Percentiles rank a stretch among this genome's conserved stretches.
Conservation (phyloP, 2,888 invertebrate species). For the Phortica magna region DNA sequence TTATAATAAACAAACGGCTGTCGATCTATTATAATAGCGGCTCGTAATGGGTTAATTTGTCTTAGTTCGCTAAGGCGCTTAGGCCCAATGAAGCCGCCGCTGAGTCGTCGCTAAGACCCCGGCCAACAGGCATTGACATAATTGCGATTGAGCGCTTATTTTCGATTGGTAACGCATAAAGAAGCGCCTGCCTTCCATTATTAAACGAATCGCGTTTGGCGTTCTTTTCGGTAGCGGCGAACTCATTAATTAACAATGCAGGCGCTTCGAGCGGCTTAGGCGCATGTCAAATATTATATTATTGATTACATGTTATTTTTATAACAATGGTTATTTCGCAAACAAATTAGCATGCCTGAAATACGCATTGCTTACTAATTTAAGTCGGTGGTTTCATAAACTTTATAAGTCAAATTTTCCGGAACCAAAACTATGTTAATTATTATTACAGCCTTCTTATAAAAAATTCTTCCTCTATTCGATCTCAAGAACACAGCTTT, state of each 20-base stretch:
- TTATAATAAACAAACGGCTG: neutral
- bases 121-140: neutral
- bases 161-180: neutral
- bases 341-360: constrained; percentile 4
- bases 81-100: neutral
- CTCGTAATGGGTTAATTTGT: constrained; percentile 60
- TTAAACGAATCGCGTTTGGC: neutral
- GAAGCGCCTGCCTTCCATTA: neutral
- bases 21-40: constrained; percentile 17
- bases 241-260: constrained; percentile 24
- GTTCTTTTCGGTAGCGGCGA: neutral
- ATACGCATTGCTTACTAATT: neutral
- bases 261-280: neutral
- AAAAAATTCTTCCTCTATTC: too few relatives aligned
- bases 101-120: neutral
- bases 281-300: neutral
- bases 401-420: too few relatives aligned
- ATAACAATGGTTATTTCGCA: neutral
- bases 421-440: too few relatives aligned
- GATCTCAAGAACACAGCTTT: too few relatives aligned
- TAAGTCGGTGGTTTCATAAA: too few relatives aligned
- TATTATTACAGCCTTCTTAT: too few relatives aligned
- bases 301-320: neutral
- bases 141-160: neutral
- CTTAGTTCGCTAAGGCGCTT: constrained; percentile 60